Evolutionary conservation across 2,888 invertebrate genomes (phyloP).

Genomic region (Lacanobia wlatinum): DNA sequence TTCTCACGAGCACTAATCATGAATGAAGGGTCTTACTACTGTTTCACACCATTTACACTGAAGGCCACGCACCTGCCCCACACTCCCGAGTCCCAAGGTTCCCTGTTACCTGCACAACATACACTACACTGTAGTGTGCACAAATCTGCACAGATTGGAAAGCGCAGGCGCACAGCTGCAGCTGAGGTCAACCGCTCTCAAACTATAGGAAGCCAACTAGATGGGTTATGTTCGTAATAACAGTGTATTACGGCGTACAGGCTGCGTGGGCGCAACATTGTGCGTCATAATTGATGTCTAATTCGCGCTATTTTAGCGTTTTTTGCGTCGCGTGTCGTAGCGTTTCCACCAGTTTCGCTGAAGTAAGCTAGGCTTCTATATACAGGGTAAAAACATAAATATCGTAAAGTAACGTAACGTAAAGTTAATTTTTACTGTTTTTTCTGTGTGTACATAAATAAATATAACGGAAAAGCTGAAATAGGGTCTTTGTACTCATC

Average conservation of each 20-base stretch:
- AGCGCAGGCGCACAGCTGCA: constrained; percentile 39
- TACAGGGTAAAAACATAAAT: too few species aligned
- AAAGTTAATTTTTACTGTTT: too few species aligned
- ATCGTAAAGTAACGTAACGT: too few species aligned
- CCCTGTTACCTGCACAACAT: constrained; percentile 13
- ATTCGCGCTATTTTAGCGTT: too few species aligned
- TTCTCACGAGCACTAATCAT: too few species aligned
- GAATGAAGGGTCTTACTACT: neutral
- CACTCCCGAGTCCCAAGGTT: constrained; percentile 30
- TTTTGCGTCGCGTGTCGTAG: neutral
- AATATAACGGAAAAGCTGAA: too few species aligned
- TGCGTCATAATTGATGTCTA: neutral
- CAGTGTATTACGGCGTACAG: neutral
- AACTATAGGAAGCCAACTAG: constrained; percentile 45
- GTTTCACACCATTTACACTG: neutral
- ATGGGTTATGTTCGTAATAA: constrained; percentile 6
- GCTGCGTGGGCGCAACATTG: constrained; percentile 8
- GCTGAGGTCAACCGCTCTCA: constrained; percentile 45
- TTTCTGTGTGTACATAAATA: too few species aligned
- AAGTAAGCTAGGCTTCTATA: too few species aligned
- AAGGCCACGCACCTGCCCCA: constrained; percentile 24
- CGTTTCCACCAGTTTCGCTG: neutral
- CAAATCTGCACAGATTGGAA: constrained; percentile 38
- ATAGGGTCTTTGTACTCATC: too few species aligned
- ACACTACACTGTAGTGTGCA: neutral